phyloP scores from a whole-genome alignment of 1,140 invertebrate species.

The Drosophila pallidifrons region DNA sequence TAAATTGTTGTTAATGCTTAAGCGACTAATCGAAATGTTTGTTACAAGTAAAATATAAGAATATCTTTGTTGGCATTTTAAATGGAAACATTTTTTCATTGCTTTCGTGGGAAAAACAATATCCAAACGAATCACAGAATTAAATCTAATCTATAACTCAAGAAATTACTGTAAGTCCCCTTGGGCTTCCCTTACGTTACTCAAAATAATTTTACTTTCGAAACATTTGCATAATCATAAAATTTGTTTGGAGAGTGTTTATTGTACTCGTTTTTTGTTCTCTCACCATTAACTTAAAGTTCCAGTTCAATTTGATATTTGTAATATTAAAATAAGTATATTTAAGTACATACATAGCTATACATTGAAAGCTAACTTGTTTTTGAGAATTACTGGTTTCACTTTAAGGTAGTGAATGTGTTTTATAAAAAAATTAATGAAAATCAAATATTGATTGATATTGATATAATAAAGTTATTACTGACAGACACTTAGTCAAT shows the following conservation, averaged over 20 bases:
- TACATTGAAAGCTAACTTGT: background rate
- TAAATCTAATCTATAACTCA: background rate
- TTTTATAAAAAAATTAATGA: background rate
- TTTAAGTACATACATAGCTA: background rate
- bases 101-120: too few relatives aligned
- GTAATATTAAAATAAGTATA: background rate
- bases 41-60: constrained; percentile 34
- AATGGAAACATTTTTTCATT: background rate
- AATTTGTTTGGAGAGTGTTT: background rate
- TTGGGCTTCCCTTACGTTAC: background rate
- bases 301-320: background rate
- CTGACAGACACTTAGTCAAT: too few relatives aligned
- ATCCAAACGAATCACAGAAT: background rate
- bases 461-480: background rate
- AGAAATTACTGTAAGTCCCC: background rate
- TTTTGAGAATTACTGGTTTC: background rate
- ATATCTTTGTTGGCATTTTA: constrained; percentile 13
- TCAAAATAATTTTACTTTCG: background rate
- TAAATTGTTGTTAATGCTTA: constrained; percentile 35
- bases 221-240: background rate
- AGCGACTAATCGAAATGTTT: constrained; percentile 33
- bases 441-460: background rate
- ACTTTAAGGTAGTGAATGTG: background rate
- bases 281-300: background rate
- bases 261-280: background rate